Evolutionary conservation across 1,140 invertebrate species (phyloP), one percentile per base, ranked within the genome.

Genomic region (Drosophila sucinea): DNA sequence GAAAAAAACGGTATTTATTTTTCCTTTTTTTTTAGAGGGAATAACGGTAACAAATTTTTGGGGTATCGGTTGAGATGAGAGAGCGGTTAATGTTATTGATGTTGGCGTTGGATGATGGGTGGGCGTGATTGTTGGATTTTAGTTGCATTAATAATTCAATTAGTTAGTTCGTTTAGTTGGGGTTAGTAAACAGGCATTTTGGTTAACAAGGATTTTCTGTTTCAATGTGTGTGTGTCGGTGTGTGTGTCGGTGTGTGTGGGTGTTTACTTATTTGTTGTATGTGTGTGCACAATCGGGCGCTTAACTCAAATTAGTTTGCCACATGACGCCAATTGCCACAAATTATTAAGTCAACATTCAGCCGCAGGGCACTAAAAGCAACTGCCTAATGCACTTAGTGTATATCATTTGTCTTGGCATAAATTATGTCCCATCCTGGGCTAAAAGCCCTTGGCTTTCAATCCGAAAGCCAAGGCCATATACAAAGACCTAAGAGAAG

Each of bases 271-370:
- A 65, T 60, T 69, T 62, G 47, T 60, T 30, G 30, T 30, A 30
- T 30, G 25, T 79, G 69, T 68, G 61, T 79, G 68, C 68, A 73
- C 75, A 84, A 77, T 83, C 35, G 25, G 74, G 51, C 70, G 78
- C 81, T 80, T 83, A 84, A 85, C 77, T 70, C 81, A 84, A 84
- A 84, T 84, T 84, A 85, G 81, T 85, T 85, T 79, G 81, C 67
- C 76, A 74, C 81, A 77, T 72, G 67, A 61, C 73, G 81, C 81
- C 82, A 86, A 81, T 86, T 87, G 76, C 79, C 65, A 75, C 83
- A 87, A 87, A 87, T 89, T 83, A 87, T 87, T 83, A 72, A 83
- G 73, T 70, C 83, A 58, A 66, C 67, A 63, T 55, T 55, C 66
- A 54, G 76, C 71, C 70, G 68, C 44, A 76, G 70, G 58, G 60